Evolutionary conservation across 1,140 invertebrate species (phyloP).

Genomic region (Hermetia illucens): DNA sequence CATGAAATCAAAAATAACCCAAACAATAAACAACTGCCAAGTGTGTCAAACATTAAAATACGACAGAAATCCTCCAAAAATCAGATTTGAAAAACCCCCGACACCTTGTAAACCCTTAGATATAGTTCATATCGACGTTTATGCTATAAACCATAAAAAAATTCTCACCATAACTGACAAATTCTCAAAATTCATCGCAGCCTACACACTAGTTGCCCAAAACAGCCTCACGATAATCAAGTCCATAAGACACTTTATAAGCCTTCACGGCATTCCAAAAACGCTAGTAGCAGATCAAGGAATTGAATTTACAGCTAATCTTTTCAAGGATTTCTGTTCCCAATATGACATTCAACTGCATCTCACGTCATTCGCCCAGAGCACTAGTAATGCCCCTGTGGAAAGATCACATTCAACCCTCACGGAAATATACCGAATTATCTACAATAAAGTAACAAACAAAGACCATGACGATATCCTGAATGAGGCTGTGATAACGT

Average conservation of each 20-base stretch:
- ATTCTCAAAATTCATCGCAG: conserved; percentile 16
- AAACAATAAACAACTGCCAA: conserved; percentile 14
- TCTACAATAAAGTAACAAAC: conserved; percentile 6
- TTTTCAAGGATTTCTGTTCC: conserved; percentile 11
- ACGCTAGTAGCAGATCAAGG: conserved; percentile 11
- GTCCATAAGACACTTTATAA: conserved; percentile 10
- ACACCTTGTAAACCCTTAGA: conserved; percentile 13
- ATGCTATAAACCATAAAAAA: conserved; percentile 9
- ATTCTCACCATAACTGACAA: conserved; percentile 15
- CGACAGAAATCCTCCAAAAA: conserved; percentile 15
- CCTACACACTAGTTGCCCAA: conserved; percentile 8
- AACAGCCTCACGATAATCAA: conserved; percentile 7
- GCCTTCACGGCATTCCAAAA: conserved; percentile 9
- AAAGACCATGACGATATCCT: conserved; percentile 7
- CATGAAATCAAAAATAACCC: conserved; percentile 15
- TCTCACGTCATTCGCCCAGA: conserved; percentile 8
- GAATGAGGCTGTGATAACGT: conserved; percentile 8
- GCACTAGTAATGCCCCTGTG: conserved; percentile 7
- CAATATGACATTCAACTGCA: conserved; percentile 11
- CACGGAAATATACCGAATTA: conserved; percentile 11
- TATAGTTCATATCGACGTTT: conserved; percentile 14
- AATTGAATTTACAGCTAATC: conserved; percentile 10
- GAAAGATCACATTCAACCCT: conserved; percentile 13
- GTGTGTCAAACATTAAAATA: conserved; percentile 17
- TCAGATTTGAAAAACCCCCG: conserved; percentile 12